phyloP scores from a whole-genome alignment of 37 sponge, comb jelly and placozoan species.

The Lycopodina hypogea region DNA sequence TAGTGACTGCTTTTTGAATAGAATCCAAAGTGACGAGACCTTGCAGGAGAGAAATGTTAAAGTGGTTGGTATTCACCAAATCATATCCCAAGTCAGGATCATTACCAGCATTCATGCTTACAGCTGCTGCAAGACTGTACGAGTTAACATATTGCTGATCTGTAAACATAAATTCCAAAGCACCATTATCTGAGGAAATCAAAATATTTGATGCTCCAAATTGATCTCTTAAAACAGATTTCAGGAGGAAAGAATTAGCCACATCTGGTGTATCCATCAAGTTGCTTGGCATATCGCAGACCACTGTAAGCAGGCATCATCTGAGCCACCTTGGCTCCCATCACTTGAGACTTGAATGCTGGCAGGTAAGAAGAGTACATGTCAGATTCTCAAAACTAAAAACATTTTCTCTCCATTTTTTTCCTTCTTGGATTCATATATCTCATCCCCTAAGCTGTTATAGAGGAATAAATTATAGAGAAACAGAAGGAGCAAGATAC shows the following conservation, averaged over 20 bases:
- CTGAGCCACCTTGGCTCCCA: no score
- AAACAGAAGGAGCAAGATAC: no score
- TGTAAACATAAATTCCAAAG: slow-evolving; percentile 23
- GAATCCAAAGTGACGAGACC: slow-evolving; percentile 10
- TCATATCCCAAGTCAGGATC: slow-evolving; percentile 68
- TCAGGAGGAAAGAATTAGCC: slow-evolving; percentile 61
- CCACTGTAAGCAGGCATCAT: no score
- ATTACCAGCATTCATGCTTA: slow-evolving; percentile 64
- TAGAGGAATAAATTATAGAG: no score
- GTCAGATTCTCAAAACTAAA: no score
- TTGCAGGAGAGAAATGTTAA: slow-evolving; percentile 31
- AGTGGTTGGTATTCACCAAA: slow-evolving; percentile 26
- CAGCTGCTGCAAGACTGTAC: slow-evolving; percentile 43
- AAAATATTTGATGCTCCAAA: slow-evolving; percentile 62
- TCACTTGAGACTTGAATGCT: no score
- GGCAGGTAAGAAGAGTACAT: no score
- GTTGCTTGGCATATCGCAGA: slow-evolving; percentile 13
- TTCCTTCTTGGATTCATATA: no score
- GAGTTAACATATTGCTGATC: slow-evolving; percentile 34
- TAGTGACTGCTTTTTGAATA: slow-evolving; percentile 19
- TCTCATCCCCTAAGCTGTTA: no score
- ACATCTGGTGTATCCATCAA: slow-evolving; percentile 64
- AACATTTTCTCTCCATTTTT: no score
- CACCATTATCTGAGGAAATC: slow-evolving; percentile 61
- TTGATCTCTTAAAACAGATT: slow-evolving; percentile 51